These are phyloP conservation scores for Melopsittacus undulatus DNA, from an alignment of 2,797 vertebrate genomes.

Conservation along the genomic window DNA sequence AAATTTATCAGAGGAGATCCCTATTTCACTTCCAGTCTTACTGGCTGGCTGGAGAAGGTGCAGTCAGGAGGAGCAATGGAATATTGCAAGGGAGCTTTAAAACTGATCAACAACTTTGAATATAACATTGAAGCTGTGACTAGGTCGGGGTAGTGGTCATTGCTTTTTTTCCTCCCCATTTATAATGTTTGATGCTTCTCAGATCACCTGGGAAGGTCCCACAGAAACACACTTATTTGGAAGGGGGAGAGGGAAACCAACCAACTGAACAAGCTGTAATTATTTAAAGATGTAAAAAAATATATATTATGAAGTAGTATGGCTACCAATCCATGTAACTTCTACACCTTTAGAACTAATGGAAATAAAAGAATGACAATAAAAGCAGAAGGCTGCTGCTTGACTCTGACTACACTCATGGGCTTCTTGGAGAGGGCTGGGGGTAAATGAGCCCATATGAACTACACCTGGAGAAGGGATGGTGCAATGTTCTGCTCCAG, in stretches of 20 bases:
- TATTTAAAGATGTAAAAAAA: conserved; percentile 72
- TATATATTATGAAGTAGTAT: conserved; percentile 63
- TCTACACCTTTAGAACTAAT: conserved; percentile 70
- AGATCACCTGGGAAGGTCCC: background rate
- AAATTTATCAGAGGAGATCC: background rate
- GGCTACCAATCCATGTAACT: conserved; percentile 60
- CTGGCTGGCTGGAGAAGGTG: background rate
- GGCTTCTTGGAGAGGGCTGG: background rate
- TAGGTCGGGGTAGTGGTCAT: background rate
- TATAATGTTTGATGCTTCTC: background rate
- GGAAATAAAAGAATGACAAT: conserved; percentile 65
- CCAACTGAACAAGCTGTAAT: conserved; percentile 71
- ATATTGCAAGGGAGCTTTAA: background rate
- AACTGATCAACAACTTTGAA: background rate
- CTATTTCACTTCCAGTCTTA: background rate
- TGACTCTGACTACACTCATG: background rate
- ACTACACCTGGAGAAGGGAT: background rate
- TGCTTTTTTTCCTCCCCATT: background rate
- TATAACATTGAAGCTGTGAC: conserved; percentile 38
- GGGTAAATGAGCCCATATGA: background rate
- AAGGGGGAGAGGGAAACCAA: conserved; percentile 36
- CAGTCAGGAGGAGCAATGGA: conserved; percentile 9
- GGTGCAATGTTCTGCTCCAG: background rate
- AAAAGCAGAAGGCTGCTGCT: conserved; percentile 9
- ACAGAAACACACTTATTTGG: background rate